Evolutionary conservation across 2,113 vertebrate species (phyloP).

Genomic region (Camelus bactrianus): DNA sequence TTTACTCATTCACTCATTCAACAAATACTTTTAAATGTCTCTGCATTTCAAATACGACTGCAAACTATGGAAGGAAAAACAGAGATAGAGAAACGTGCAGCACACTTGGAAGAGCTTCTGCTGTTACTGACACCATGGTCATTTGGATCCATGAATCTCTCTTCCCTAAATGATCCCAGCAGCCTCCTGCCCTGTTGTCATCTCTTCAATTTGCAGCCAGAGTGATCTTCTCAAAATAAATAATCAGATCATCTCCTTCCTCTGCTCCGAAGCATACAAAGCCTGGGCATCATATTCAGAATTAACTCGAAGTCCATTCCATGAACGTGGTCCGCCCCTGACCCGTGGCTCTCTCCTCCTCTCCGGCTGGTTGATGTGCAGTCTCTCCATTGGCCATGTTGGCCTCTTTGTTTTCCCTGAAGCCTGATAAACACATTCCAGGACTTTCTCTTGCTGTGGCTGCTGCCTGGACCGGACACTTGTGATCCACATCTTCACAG

Average conservation of each 20-base stretch:
- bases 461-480: background rate
- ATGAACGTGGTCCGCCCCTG: background rate
- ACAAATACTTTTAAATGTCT: background rate
- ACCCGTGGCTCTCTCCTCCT: background rate
- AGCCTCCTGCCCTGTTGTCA: background rate
- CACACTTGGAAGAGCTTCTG: too few relatives aligned
- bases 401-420: background rate
- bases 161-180: background rate
- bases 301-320: background rate
- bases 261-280: background rate
- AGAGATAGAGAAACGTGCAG: background rate
- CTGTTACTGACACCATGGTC: background rate
- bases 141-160: background rate
- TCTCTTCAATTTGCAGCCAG: background rate
- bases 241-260: background rate
- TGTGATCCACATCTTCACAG: background rate
- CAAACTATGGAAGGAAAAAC: background rate
- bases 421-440: background rate
- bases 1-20: background rate
- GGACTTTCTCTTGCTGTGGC: background rate
- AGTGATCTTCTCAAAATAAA: background rate
- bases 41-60: background rate
- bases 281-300: background rate
- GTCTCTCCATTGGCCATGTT: background rate
- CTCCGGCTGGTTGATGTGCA: background rate